Conservation (phyloP, 2,888 invertebrate species). For the Caenorhabditis imperialis region DNA sequence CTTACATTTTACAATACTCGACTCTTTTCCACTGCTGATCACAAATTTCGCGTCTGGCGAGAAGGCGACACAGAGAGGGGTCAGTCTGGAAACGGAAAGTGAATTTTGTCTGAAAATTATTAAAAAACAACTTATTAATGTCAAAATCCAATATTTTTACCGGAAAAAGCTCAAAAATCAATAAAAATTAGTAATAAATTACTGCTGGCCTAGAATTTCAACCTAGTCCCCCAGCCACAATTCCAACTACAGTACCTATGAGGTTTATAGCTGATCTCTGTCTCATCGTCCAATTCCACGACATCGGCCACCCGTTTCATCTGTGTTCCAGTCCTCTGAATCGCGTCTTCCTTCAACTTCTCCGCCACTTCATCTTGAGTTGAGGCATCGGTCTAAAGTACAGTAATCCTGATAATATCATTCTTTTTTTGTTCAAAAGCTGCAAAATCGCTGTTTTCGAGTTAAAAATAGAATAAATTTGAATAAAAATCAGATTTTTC, state of each 20-base stretch:
- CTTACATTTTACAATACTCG: conserved; percentile 74
- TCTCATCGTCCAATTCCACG: conserved; percentile 64
- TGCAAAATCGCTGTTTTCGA: background rate
- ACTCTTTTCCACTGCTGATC: conserved; percentile 74
- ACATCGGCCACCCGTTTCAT: conserved; percentile 66
- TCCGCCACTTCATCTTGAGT: conserved; percentile 55
- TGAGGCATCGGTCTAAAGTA: conserved; percentile 8
- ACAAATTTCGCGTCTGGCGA: conserved; percentile 67
- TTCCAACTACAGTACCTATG: conserved; percentile 60
- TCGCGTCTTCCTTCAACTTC: conserved; percentile 66
- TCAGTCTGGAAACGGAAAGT: conserved; percentile 56
- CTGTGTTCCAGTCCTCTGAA: conserved; percentile 56
- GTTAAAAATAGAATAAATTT: too few species aligned
- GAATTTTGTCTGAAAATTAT: too few species aligned
- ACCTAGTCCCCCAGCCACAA: background rate
- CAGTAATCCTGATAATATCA: background rate
- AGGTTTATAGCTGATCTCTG: conserved; percentile 60
- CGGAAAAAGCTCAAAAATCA: too few species aligned
- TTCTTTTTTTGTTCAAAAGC: too few species aligned
- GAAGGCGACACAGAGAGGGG: conserved; percentile 66
- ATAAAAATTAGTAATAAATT: too few species aligned
- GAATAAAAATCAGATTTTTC: too few species aligned
- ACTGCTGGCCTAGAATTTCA: background rate
- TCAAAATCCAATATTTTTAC: background rate
- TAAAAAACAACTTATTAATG: background rate